phyloP scores from a whole-genome alignment of 2,797 vertebrate species.

The Acipenser ruthenus region DNA sequence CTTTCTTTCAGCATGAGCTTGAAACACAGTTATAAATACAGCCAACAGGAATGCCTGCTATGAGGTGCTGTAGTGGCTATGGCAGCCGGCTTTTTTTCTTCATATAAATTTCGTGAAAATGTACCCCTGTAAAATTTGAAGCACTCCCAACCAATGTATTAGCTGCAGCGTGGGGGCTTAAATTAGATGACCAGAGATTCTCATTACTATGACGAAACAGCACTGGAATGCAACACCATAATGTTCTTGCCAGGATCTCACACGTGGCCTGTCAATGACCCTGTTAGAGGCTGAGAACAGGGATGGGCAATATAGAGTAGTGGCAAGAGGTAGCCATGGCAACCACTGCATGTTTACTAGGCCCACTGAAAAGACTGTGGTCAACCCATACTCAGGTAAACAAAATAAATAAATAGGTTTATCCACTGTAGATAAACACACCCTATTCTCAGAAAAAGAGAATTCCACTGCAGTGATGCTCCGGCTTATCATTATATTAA shows the following conservation, averaged over 20 bases:
- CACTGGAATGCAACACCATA: slow-evolving; percentile 12
- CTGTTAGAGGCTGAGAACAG: too few species aligned
- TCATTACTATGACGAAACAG: slow-evolving; percentile 11
- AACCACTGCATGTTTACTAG: too few species aligned
- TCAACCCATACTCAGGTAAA: too few species aligned
- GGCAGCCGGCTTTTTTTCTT: background rate
- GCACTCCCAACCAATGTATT: background rate
- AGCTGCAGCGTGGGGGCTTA: background rate
- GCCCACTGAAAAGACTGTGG: too few species aligned
- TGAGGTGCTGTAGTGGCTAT: background rate
- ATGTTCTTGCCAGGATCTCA: background rate
- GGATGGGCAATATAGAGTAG: too few species aligned
- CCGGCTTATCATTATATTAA: too few species aligned
- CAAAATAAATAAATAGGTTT: too few species aligned
- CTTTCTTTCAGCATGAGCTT: background rate
- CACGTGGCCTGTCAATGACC: background rate
- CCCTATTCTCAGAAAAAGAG: too few species aligned
- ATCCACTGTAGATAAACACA: too few species aligned
- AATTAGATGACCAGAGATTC: background rate
- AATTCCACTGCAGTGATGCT: too few species aligned
- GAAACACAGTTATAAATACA: background rate
- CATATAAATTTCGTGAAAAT: background rate
- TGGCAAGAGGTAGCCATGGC: too few species aligned
- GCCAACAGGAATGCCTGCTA: background rate
- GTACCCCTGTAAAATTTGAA: background rate